These are phyloP conservation scores for Phylloscopus trochilus DNA, from an alignment of 2,113 vertebrate species.

Conservation along the genomic window DNA sequence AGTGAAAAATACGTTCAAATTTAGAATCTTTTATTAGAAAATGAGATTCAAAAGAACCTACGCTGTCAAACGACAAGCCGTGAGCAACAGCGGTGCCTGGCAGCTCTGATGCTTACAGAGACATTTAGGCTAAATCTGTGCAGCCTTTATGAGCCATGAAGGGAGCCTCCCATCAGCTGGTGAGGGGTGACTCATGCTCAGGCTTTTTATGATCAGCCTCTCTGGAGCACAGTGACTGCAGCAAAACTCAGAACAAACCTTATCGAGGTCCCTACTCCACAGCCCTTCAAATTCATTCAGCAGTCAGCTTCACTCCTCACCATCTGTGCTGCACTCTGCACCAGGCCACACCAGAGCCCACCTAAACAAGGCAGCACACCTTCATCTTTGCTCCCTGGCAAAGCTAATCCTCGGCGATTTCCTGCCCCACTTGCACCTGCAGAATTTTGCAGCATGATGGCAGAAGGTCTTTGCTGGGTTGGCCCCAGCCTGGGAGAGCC, in stretches of 20 bases:
- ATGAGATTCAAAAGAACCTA: neutral
- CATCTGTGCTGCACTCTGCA: neutral
- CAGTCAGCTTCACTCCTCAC: neutral
- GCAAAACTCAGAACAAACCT: neutral
- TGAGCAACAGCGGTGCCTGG: neutral
- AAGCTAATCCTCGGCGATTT: neutral
- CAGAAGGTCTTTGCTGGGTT: neutral
- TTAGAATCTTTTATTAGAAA: neutral
- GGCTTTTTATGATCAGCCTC: neutral
- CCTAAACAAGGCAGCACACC: neutral
- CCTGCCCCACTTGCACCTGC: fast-evolving
- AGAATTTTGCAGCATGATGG: neutral
- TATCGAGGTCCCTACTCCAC: fast-evolving
- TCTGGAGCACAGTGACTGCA: neutral
- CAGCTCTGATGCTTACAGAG: neutral
- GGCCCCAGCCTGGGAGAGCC: neutral
- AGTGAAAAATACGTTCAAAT: neutral
- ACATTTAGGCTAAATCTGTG: neutral
- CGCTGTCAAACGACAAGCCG: neutral
- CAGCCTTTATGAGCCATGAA: neutral
- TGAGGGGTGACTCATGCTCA: neutral
- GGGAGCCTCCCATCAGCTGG: neutral
- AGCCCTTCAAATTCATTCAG: neutral
- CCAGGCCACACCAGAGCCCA: neutral
- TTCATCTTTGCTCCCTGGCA: neutral